phyloP scores from a whole-genome alignment of 2,888 invertebrate genomes.

The Caenorhabditis afra region DNA sequence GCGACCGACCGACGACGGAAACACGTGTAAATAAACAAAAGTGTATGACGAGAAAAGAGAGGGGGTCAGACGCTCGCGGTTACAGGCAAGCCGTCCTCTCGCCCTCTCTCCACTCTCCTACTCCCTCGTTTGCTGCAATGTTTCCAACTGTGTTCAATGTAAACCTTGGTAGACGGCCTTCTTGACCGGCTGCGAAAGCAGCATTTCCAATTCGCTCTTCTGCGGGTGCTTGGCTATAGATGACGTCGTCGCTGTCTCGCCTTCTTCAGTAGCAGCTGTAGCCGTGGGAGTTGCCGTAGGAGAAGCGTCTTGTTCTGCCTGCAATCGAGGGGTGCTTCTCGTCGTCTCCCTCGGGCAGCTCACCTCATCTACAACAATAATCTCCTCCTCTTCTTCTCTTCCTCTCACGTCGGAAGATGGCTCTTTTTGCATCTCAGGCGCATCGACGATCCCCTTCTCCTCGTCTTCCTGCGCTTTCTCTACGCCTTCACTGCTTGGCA shows the following conservation, averaged over 20 bases:
- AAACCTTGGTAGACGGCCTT: slow-evolving; percentile 28
- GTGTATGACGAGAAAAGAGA: neutral
- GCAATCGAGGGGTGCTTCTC: slow-evolving; percentile 1
- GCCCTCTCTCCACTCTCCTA: no score
- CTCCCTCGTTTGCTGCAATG: neutral
- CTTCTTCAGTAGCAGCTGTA: neutral
- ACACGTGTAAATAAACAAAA: slow-evolving; percentile 25
- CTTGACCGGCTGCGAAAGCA: slow-evolving; percentile 34
- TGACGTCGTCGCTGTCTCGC: slow-evolving; percentile 8
- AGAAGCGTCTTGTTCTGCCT: neutral
- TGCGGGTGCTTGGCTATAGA: slow-evolving; percentile 7
- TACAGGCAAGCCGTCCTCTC: neutral
- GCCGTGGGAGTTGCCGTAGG: no score
- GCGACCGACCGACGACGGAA: slow-evolving; percentile 2
- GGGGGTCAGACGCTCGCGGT: neutral
- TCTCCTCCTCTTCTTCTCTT: slow-evolving; percentile 22
- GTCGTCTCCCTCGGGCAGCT: neutral
- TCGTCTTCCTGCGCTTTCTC: slow-evolving; percentile 15
- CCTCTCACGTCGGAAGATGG: no score
- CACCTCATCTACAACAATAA: slow-evolving; percentile 12
- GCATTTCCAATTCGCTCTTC: slow-evolving; percentile 18
- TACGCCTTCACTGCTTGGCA: slow-evolving; percentile 13
- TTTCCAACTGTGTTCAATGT: neutral
- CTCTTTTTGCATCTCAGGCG: neutral
- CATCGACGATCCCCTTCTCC: slow-evolving; percentile 8